Evolutionary conservation across 2,888 invertebrate genomes (phyloP).

Genomic region (Spialia ferax): DNA sequence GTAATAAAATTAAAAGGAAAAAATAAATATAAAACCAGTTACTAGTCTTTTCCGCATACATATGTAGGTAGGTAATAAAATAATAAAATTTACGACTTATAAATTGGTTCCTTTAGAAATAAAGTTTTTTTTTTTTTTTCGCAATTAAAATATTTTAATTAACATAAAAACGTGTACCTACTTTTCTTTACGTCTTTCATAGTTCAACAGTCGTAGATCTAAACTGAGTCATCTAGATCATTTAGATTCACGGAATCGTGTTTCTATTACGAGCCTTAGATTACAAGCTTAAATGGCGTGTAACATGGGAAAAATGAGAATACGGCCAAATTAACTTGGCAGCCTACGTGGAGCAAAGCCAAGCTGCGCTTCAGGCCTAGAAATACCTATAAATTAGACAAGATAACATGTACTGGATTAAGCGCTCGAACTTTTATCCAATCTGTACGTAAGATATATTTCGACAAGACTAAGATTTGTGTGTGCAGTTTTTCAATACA

Average conservation of each 20-base stretch:
- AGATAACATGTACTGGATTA: slow-evolving; percentile 39
- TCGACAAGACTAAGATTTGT: slow-evolving; percentile 32
- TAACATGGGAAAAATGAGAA: slow-evolving; percentile 39
- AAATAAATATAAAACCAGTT: too few species aligned
- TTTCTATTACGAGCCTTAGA: slow-evolving; percentile 20
- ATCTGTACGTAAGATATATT: slow-evolving; percentile 34
- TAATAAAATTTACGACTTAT: too few species aligned
- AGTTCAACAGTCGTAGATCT: background rate
- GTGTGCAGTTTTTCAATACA: slow-evolving; percentile 18
- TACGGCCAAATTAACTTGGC: slow-evolving; percentile 40
- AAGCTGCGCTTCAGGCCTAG: slow-evolving; percentile 36
- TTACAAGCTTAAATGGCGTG: slow-evolving; percentile 35
- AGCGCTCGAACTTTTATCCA: slow-evolving; percentile 33
- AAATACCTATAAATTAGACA: slow-evolving; percentile 37
- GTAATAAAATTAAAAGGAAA: too few species aligned
- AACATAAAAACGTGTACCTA: too few species aligned
- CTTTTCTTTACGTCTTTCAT: too few species aligned
- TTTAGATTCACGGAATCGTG: background rate
- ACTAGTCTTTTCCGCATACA: too few species aligned
- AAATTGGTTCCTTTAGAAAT: too few species aligned
- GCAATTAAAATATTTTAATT: too few species aligned
- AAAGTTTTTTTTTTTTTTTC: too few species aligned
- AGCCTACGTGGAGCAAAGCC: slow-evolving; percentile 35
- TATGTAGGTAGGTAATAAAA: too few species aligned
- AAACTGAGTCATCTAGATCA: background rate